Evolutionary conservation across 2,888 invertebrate genomes (phyloP).

Genomic region (Branchipolynoe longqiensis): DNA sequence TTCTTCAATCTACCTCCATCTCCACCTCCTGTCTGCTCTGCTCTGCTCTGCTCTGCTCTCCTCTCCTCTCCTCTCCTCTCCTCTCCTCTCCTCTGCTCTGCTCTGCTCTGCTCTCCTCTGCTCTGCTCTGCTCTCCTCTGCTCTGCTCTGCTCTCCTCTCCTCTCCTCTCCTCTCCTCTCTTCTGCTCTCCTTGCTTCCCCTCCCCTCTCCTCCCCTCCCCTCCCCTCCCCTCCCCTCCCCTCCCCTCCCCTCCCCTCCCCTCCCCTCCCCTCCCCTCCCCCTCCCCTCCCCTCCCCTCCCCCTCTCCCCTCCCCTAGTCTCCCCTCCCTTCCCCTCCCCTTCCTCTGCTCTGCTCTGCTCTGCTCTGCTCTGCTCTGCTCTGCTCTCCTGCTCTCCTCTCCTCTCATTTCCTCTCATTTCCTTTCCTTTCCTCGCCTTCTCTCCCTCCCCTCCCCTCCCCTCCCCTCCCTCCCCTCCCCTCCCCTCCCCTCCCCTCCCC

Average conservation of each 20-base stretch:
- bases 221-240: background rate
- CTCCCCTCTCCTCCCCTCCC: background rate
- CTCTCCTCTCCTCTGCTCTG: background rate
- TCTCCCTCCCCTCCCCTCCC: too few relatives aligned
- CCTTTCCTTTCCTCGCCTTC: too few relatives aligned
- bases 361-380: too few relatives aligned
- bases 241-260: background rate
- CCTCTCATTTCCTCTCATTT: too few relatives aligned
- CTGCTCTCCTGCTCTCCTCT: too few relatives aligned
- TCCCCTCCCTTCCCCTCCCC: background rate
- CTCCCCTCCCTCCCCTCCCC: background rate
- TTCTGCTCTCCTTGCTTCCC: background rate
- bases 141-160: background rate
- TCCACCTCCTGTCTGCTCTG: background rate
- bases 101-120: background rate
- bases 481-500: background rate
- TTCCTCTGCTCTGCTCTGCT: background rate
- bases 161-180: constrained; percentile 5
- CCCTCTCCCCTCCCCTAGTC: background rate
- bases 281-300: constrained; percentile 10
- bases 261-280: background rate
- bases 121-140: background rate
- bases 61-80: constrained; percentile 2
- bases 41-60: background rate
- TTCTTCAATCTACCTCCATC: too few relatives aligned